These are phyloP conservation scores for Hormaphis cornu DNA, from an alignment of 1,140 invertebrate species.

Conservation along the genomic window DNA sequence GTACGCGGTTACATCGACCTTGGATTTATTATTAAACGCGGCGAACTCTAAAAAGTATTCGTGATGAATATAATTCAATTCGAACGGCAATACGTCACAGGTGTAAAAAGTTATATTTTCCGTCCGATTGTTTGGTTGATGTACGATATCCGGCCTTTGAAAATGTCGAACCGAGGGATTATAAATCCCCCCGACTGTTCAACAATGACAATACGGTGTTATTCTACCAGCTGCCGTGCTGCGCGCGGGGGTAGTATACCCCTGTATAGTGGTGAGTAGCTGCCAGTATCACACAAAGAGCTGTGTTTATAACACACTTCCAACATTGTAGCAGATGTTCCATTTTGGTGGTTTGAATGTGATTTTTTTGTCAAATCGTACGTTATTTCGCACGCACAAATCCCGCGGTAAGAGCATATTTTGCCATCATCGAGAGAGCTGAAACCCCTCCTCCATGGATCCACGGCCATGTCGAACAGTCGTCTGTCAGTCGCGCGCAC, in stretches of 20 bases:
- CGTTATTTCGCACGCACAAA: neutral
- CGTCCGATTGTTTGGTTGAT: constrained; percentile 7
- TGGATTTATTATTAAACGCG: no score
- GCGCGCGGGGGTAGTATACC: neutral
- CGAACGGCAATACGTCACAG: neutral
- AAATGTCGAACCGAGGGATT: neutral
- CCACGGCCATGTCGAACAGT: neutral
- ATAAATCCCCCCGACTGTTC: constrained; percentile 5
- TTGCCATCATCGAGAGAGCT: neutral
- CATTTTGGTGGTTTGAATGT: neutral
- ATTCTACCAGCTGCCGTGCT: neutral
- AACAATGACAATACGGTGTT: neutral
- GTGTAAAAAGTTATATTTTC: constrained; percentile 20
- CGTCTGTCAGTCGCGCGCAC: constrained; percentile 13
- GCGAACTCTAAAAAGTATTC: no score
- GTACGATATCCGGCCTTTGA: constrained; percentile 20
- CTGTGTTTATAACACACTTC: neutral
- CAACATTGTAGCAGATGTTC: constrained; percentile 10
- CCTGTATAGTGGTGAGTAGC: no score
- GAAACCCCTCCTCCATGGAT: neutral
- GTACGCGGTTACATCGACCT: no score
- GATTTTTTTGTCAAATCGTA: constrained; percentile 1
- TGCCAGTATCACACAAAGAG: neutral
- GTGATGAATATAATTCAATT: neutral
- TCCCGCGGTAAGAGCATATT: neutral